Conservation (phyloP, 2,888 invertebrate genomes). For the Cephus spinipes region DNA sequence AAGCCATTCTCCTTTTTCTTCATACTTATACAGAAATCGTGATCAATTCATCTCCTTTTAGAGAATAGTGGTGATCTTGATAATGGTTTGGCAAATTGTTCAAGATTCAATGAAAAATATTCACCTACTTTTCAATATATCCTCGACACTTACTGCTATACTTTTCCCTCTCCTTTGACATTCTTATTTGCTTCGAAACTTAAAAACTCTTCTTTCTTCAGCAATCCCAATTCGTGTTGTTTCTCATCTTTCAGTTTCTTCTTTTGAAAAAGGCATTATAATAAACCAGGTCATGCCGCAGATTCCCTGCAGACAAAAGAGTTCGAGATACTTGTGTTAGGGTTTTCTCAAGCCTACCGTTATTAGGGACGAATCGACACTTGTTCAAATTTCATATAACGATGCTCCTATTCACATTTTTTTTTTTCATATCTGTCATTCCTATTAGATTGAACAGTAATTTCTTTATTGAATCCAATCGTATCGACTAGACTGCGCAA, state of each 20-base stretch:
- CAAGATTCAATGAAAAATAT: not conserved
- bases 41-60: not conserved
- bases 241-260: too few species aligned
- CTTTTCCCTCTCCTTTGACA: too few species aligned
- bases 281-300: not conserved
- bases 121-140: not conserved
- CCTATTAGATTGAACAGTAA: not conserved
- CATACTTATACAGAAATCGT: not conserved
- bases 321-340: not conserved
- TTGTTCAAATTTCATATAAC: not conserved
- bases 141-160: not conserved
- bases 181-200: too few species aligned
- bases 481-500: not conserved
- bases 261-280: not conserved
- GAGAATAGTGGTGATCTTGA: not conserved
- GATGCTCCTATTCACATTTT: not conserved
- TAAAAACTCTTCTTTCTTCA: too few species aligned
- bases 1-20: not conserved
- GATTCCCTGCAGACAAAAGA: not conserved
- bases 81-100: not conserved
- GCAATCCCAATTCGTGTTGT: too few species aligned
- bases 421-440: not conserved
- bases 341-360: not conserved
- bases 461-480: not conserved
- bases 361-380: too few species aligned